A percentile compares a stretch with the other conserved stretches of the same genome.
phyloP scores from a whole-genome alignment of 2,888 invertebrate genomes.

The Poecilus cupreus region DNA sequence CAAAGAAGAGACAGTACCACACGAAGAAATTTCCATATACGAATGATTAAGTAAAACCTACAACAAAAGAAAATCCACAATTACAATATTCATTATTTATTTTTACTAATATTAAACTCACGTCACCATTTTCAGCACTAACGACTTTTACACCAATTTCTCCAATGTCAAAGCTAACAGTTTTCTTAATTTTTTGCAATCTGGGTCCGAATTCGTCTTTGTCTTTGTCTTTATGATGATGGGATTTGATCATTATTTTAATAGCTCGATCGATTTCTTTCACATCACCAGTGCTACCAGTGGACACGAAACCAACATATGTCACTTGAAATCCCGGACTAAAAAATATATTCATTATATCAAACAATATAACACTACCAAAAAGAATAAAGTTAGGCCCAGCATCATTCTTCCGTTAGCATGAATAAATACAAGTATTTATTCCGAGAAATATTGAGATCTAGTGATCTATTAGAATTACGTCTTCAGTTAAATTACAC shows the following conservation, averaged over 20 bases:
- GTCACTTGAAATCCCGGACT: constrained; percentile 72
- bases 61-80: constrained; percentile 60
- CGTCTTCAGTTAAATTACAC: no score
- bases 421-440: no score
- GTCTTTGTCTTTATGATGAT: constrained; percentile 62
- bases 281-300: constrained; percentile 74
- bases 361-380: no score
- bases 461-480: no score
- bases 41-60: constrained; percentile 76
- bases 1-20: constrained; percentile 75
- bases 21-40: constrained; percentile 80
- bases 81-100: neutral
- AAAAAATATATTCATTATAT: neutral
- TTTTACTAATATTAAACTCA: constrained; percentile 64
- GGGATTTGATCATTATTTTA: constrained; percentile 66
- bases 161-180: constrained; percentile 73
- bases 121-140: constrained; percentile 69
- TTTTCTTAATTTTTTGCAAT: constrained; percentile 65
- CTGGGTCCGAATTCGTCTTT: constrained; percentile 56
- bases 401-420: no score
- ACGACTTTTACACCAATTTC: constrained; percentile 74
- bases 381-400: no score
- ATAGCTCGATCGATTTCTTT: constrained; percentile 75
- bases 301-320: constrained; percentile 73
- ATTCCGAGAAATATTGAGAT: no score